Evolutionary conservation across 92 coral and sea anemone genomes (phyloP).

Genomic region (Siderastrea siderea): DNA sequence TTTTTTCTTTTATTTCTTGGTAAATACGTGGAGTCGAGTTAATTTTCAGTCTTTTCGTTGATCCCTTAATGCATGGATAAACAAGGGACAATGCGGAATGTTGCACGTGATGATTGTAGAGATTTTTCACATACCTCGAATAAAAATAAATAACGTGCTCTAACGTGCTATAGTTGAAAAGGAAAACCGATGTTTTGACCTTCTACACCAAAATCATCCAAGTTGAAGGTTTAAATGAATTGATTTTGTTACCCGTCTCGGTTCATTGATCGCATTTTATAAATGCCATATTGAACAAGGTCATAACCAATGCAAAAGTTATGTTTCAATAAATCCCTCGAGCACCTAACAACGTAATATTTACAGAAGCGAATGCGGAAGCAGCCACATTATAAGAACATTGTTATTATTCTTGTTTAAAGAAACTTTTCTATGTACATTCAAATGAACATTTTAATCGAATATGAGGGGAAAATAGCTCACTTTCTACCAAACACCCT

Average conservation of each 20-base stretch:
- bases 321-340: neutral
- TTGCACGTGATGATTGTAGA: neutral
- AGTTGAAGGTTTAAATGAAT: neutral
- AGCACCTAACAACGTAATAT: neutral
- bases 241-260: neutral
- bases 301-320: slow-evolving; percentile 14
- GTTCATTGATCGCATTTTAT: neutral
- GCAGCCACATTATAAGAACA: neutral
- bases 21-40: no score
- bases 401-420: neutral
- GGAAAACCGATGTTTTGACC: neutral
- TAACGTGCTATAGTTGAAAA: neutral
- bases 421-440: no score
- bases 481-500: neutral
- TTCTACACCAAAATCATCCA: neutral
- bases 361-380: neutral
- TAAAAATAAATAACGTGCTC: neutral
- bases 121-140: neutral
- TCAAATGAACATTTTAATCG: neutral
- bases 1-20: no score
- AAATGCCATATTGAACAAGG: neutral
- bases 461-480: neutral
- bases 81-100: neutral
- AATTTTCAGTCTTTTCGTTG: no score
- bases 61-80: neutral